phyloP scores from a whole-genome alignment of 2,888 invertebrate species.

The Carabus problematicus region DNA sequence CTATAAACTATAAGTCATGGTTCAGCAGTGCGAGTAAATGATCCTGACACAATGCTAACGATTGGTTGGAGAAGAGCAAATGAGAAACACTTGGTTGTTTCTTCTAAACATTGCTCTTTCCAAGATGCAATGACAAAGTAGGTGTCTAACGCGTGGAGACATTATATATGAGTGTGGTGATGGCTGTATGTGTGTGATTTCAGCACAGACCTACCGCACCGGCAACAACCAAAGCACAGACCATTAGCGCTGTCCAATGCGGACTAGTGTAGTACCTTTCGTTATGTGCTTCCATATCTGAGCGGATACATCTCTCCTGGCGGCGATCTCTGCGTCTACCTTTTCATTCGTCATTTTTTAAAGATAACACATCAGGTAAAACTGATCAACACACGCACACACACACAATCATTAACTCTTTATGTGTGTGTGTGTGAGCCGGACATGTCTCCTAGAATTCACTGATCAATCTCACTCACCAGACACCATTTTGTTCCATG shows the following conservation, averaged over 20 bases:
- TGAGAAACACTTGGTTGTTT: not conserved
- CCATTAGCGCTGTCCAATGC: no score
- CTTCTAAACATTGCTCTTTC: no score
- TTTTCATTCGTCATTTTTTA: conserved; percentile 29
- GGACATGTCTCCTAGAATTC: conserved; percentile 22
- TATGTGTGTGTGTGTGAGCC: conserved; percentile 15
- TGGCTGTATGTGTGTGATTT: no score
- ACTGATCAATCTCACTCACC: not conserved
- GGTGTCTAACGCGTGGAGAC: no score
- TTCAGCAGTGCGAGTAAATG: conserved; percentile 15
- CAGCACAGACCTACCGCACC: no score
- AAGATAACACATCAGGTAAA: conserved; percentile 31
- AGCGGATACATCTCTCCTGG: no score
- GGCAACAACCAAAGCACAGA: no score
- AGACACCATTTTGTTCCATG: not conserved
- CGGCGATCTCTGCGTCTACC: no score
- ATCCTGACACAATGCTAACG: conserved; percentile 31
- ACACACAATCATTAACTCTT: not conserved
- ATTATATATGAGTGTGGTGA: no score
- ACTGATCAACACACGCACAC: conserved; percentile 27
- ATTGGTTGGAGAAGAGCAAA: no score
- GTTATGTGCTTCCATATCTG: no score
- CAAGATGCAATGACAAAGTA: no score
- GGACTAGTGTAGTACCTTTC: not conserved
- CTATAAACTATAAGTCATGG: conserved; percentile 34